A percentile compares a stretch with the other conserved stretches of the same genome.
Conservation (phyloP, 2,797 vertebrate species). For the Eulemur rubriventer region DNA sequence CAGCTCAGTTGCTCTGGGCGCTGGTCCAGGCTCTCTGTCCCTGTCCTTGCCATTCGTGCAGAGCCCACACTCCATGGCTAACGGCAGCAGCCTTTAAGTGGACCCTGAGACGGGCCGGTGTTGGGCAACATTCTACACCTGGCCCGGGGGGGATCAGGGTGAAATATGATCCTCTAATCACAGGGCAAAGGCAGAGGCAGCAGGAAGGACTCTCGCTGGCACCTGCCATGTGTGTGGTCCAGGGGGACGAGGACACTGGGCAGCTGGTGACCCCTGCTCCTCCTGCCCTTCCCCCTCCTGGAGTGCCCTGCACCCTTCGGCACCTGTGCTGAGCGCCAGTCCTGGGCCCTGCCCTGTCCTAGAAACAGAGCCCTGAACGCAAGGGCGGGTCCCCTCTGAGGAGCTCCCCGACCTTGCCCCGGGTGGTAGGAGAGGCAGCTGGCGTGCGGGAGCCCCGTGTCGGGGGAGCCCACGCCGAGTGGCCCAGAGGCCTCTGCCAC, state of each 20-base stretch:
- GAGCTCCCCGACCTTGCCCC: too few relatives aligned
- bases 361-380: not conserved
- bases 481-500: not conserved
- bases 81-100: not conserved
- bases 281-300: accelerated
- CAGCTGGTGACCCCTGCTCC: too few relatives aligned
- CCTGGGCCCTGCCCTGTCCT: accelerated
- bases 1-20: accelerated
- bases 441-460: accelerated
- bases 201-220: not conserved
- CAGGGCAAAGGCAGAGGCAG: not conserved
- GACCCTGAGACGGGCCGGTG: not conserved
- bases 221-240: accelerated
- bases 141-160: not conserved
- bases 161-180: not conserved
- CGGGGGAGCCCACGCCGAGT: too few relatives aligned
- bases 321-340: not conserved
- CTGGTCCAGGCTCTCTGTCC: not conserved
- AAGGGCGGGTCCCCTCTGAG: not conserved
- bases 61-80: accelerated
- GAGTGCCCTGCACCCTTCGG: not conserved
- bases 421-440: not conserved
- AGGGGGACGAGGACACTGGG: not conserved
- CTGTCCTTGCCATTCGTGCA: accelerated
- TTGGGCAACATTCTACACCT: not conserved